phyloP scores from a whole-genome alignment of 1,140 invertebrate genomes.

The Dreissena polymorpha region DNA sequence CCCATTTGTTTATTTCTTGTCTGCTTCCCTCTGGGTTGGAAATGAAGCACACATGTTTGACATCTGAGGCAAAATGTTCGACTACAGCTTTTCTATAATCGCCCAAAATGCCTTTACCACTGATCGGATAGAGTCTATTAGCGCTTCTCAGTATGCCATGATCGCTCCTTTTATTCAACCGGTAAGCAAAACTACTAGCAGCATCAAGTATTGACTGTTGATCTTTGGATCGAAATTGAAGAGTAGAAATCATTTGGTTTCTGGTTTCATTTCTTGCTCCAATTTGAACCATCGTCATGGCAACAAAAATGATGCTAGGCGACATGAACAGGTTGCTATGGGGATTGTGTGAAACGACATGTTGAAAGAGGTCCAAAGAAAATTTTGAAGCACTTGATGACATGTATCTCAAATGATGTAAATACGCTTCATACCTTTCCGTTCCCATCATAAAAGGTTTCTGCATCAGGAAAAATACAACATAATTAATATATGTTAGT shows the following conservation, averaged over 20 bases:
- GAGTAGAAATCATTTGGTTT: conserved; percentile 30
- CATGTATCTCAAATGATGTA: too few relatives aligned
- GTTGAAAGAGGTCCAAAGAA: too few relatives aligned
- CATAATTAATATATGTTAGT: too few relatives aligned
- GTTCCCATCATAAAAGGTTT: too few relatives aligned
- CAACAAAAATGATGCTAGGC: conserved; percentile 37
- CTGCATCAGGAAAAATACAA: too few relatives aligned
- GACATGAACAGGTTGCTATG: conserved; percentile 33
- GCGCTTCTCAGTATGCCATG: conserved; percentile 18
- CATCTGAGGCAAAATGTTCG: conserved; percentile 35
- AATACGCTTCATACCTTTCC: too few relatives aligned
- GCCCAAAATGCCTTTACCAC: conserved; percentile 25
- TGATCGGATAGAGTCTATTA: conserved; percentile 35
- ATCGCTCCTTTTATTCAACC: conserved; percentile 16
- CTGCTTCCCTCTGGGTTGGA: too few relatives aligned
- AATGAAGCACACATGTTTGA: conserved; percentile 12
- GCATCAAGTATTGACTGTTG: conserved; percentile 18
- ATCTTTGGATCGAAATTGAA: conserved; percentile 29
- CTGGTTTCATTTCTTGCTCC: conserved; percentile 45
- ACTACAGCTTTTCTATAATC: conserved; percentile 2
- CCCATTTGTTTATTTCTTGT: too few relatives aligned
- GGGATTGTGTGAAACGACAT: not conserved
- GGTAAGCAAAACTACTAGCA: conserved; percentile 8
- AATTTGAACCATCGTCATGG: too few relatives aligned
- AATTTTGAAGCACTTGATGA: too few relatives aligned